These are phyloP conservation scores for Acipenser oxyrinchus DNA, from an alignment of 2,797 vertebrate genomes.

Conservation along the genomic window DNA sequence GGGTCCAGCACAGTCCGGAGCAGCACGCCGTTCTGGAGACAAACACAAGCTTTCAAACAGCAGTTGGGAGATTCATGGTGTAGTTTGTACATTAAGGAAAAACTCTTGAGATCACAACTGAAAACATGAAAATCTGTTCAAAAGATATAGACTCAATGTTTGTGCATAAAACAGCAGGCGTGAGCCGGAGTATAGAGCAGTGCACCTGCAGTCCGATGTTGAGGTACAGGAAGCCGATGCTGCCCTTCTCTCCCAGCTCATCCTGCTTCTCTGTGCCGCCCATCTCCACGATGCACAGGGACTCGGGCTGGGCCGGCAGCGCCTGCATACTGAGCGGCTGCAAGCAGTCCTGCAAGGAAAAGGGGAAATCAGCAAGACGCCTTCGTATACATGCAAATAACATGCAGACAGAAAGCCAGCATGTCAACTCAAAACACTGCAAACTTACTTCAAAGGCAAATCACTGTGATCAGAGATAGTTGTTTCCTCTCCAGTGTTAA, in stretches of 20 bases:
- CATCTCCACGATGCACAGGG: constrained; percentile 96
- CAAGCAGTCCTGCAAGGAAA: constrained; percentile 75
- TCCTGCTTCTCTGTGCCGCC: constrained; percentile 95
- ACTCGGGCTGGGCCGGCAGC: constrained; percentile 89
- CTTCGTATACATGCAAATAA: too few species aligned
- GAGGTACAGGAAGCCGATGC: constrained; percentile 92
- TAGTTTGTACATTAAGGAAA: constrained; percentile 89
- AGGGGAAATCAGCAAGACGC: not conserved
- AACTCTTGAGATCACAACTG: too few species aligned
- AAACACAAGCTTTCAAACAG: not conserved
- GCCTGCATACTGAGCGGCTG: constrained; percentile 97
- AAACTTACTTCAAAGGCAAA: too few species aligned
- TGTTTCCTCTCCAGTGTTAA: too few species aligned
- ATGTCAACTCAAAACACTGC: too few species aligned
- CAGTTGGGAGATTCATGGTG: too few species aligned
- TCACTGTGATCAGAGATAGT: too few species aligned
- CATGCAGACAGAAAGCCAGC: too few species aligned
- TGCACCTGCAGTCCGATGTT: constrained; percentile 95
- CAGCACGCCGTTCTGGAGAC: constrained; percentile 81
- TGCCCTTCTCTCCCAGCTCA: constrained; percentile 88
- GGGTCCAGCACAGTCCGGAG: constrained; percentile 90
- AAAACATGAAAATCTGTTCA: not conserved
- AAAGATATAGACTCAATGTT: constrained; percentile 23
- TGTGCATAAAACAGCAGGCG: too few species aligned
- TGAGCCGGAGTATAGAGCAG: not conserved